Conservation (phyloP, 2,113 vertebrate species). For the Microcebus murinus region DNA sequence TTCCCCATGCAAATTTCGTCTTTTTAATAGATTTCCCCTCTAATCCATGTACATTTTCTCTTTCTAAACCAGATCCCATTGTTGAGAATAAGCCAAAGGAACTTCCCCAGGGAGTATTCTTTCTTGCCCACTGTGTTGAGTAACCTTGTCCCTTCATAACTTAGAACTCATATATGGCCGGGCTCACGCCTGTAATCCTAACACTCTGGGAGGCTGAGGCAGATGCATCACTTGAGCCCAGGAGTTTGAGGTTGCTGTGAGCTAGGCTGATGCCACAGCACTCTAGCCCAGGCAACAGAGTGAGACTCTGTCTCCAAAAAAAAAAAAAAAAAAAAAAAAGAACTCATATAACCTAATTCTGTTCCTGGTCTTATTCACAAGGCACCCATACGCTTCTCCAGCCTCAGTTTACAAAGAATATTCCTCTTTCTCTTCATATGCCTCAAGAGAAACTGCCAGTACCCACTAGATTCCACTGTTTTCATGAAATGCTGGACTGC, state of each 20-base stretch:
- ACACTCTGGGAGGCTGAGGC: no score
- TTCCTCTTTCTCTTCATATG: background rate
- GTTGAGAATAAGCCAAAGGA: background rate
- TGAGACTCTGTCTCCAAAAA: no score
- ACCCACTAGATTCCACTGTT: background rate
- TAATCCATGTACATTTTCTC: background rate
- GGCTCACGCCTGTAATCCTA: no score
- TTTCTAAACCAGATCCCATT: conserved; percentile 2
- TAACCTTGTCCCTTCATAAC: background rate
- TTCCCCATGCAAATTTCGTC: background rate
- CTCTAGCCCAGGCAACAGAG: no score
- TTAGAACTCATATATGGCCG: background rate
- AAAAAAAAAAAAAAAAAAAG: background rate
- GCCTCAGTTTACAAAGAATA: background rate
- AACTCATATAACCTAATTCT: background rate
- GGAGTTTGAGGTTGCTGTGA: no score
- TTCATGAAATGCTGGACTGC: background rate
- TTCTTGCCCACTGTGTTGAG: background rate
- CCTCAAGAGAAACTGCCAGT: conserved; percentile 38
- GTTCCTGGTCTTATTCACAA: background rate
- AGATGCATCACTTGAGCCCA: no score
- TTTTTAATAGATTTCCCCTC: background rate
- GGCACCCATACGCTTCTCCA: background rate
- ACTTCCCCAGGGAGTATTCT: background rate
- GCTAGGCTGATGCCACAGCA: no score